Base-by-base conservation (phyloP, 2,888 invertebrate genomes). In the Teleogryllus oceanicus region DNA sequence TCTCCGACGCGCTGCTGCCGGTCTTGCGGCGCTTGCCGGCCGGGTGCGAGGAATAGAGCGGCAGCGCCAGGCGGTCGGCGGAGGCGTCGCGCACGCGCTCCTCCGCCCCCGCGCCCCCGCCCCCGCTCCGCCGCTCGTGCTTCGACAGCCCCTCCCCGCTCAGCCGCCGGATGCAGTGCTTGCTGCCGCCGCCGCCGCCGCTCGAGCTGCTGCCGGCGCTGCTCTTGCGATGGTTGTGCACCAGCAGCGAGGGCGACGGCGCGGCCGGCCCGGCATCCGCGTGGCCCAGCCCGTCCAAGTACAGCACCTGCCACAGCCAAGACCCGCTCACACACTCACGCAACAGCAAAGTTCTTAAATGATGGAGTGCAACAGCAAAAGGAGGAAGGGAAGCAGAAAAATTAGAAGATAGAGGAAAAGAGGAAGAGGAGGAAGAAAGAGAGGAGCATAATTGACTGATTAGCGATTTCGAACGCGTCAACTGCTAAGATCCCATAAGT, bases 1-100 rank as follows among this genome's bases (percentile, higher is more conserved):
- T 82, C 80, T 83, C 83, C 76, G 82, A 83, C 62, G 84, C 83
- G 49, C 85, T 85, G 51, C 85, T 85, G 2, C 86, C 88, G 20
- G 90, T 89, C 83, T 90, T 89, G 75, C 91, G 86, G 79, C 91
- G 86, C 83, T 91, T 91, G 82, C 90, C 90, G 21, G 90, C 88
- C 78, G 87, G 85, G 84, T 88, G 87, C 50, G 88, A 87, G 81
- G 87, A 83, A 83, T 88, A 88, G 13, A 83, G 84, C 78, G 82
- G 80, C 76, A 62, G 80, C 78, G 79, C 78, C 24, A 78, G 79
- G 49, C 80, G 81, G 78, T 79, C 82, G 49, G 78, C 80, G 49
- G 79, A 80, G 1, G 80, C 80, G 51, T 81, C 81, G 37, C 81
- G 77, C 18, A 50, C 76, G 4, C 62, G 13, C 62, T 62, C 62